Evolutionary conservation across 1,140 invertebrate species (phyloP), one percentile per base, ranked within the genome.

Genomic region (Bombus sibiricus): DNA sequence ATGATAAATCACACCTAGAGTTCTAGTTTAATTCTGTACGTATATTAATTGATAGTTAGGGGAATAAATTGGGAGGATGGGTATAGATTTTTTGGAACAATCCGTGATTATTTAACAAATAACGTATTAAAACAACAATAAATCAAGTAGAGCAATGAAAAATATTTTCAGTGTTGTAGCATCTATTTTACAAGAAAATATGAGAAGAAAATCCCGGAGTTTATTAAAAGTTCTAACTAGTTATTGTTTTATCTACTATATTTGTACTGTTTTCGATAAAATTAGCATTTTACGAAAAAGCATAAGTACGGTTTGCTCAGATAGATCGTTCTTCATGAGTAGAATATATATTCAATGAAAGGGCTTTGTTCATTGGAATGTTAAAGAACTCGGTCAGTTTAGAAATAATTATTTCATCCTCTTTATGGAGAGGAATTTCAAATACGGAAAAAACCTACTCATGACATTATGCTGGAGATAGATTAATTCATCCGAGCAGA

Each of bases 401-500:
- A 25, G n/a, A 28, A 32, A 57, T 32, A 39, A 13, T 62, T 59
- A 25, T 34, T 22, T n/a, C 13, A 47, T 8, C 15, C 4, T 5
- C 28, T 74, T 82, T 34, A 28, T 37, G 0, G n/a, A 62, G 32
- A 62, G 18, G 18, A n/a, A 41, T 81, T 72, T 25, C 43, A 25
- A 53, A 34, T 39, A 6, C 1, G 13, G 0, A 71, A 39, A 39
- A 9, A 9, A 6, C 62, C 18, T 43, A 8, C 5, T 62, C 3
- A 8, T 62, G 5, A 74, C 41, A 64, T 74, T 43, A 22, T 9
- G 3, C 2, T 47, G 12, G 25, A 53, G 47, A 22, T 18, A 12
- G 37, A 72, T 62, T n/a, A 72, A 72, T 81, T 62, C 10, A 28
- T n/a, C 4, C 8, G 81, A 83, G 53, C 34, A 83, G 59, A 83